These are phyloP conservation scores for Macrobrachium rosenbergii DNA, from an alignment of 1,140 invertebrate species.

Conservation along the genomic window DNA sequence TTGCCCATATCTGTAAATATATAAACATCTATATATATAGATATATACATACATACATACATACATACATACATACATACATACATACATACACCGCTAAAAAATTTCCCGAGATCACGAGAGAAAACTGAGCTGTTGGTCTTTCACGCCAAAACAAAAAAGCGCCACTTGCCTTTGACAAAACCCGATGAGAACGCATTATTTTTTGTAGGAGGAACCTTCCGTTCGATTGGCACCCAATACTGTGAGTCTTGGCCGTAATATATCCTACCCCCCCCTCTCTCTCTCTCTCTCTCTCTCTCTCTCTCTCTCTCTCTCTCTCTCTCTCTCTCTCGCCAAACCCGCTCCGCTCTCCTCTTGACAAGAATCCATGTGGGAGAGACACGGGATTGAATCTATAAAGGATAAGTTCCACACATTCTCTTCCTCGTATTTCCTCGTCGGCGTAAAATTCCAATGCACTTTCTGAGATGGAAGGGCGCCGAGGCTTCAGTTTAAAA, in stretches of 20 bases:
- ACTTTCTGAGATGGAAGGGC: too few relatives aligned
- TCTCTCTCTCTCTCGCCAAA: conserved; percentile 16
- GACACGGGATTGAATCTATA: background rate
- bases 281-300: conserved; percentile 23
- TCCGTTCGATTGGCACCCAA: background rate
- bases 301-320: conserved; percentile 10
- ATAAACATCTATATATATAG: background rate
- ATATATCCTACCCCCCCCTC: background rate
- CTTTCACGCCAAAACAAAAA: too few relatives aligned
- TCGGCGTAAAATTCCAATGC: too few relatives aligned
- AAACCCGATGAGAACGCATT: background rate
- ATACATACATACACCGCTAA: background rate
- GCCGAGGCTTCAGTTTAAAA: too few relatives aligned
- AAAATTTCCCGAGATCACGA: background rate
- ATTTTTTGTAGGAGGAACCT: background rate
- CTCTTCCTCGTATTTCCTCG: background rate
- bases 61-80: conserved; percentile 6
- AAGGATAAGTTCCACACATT: conserved; percentile 6
- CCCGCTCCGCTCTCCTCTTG: background rate
- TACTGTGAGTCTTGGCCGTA: background rate
- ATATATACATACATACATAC: background rate
- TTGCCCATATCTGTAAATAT: background rate
- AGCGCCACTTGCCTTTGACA: too few relatives aligned
- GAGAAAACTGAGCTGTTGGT: too few relatives aligned
- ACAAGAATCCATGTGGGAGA: background rate